These are phyloP conservation scores for Gallinago solitaria DNA, from an alignment of 2,797 vertebrate species.

Conservation along the genomic window DNA sequence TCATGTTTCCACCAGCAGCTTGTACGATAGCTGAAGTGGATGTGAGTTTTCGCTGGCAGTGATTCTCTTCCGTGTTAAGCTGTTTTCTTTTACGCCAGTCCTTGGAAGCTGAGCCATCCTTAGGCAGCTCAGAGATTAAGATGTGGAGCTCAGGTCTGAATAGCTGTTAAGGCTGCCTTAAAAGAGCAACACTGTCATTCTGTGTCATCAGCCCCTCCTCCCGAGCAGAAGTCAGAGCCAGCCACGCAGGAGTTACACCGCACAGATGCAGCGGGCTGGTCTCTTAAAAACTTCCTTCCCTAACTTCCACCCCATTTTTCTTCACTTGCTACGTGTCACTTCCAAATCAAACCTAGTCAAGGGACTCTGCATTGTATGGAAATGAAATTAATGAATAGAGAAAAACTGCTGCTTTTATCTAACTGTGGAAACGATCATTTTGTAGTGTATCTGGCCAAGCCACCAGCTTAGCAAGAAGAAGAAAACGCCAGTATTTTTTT, in stretches of 20 bases:
- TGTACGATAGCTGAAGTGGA: background rate
- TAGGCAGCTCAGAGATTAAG: background rate
- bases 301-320: background rate
- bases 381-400: background rate
- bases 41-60: background rate
- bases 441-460: background rate
- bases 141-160: background rate
- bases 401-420: background rate
- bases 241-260: background rate
- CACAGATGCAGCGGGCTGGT: background rate
- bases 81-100: background rate
- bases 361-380: background rate
- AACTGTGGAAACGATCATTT: background rate
- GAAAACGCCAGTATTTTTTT: background rate
- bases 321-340: background rate
- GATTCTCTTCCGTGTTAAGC: background rate
- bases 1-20: background rate
- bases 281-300: background rate
- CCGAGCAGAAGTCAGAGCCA: background rate
- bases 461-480: background rate
- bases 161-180: background rate
- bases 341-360: background rate
- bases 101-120: background rate
- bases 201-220: background rate
- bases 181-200: background rate